phyloP scores from a whole-genome alignment of 2,888 invertebrate species.

The Andrena camellia region DNA sequence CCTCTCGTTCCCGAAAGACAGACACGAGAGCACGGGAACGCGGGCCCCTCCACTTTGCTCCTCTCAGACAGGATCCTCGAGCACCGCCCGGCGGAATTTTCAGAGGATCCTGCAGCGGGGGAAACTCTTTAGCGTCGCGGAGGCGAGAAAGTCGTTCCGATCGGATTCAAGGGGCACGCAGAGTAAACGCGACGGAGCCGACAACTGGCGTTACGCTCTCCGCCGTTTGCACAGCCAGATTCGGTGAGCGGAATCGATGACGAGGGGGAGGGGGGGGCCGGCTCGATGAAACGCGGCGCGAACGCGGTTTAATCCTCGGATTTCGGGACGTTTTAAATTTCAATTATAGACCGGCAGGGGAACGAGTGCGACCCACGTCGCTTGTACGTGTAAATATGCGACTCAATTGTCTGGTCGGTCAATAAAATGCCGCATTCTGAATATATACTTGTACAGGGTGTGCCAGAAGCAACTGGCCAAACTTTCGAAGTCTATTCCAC shows the following conservation, averaged over 20 bases:
- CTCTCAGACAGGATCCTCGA: neutral
- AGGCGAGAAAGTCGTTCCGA: neutral
- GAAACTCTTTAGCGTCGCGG: neutral
- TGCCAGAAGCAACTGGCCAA: neutral
- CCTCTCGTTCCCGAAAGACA: conserved; percentile 7
- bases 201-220: neutral
- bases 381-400: conserved; percentile 66
- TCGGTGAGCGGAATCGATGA: neutral
- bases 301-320: conserved; percentile 59
- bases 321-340: conserved; percentile 66
- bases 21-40: neutral
- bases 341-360: conserved; percentile 58
- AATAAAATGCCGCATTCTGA: conserved; percentile 64
- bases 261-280: neutral
- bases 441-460: conserved; percentile 29
- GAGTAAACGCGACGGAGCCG: neutral
- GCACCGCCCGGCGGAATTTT: neutral
- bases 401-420: conserved; percentile 66
- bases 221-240: conserved; percentile 10
- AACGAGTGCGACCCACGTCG: conserved; percentile 28
- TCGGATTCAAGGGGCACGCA: neutral
- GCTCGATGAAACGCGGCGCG: conserved; percentile 43
- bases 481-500: neutral
- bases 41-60: conserved; percentile 2
- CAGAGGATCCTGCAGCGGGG: neutral